These are phyloP conservation scores for Ptiloglossa arizonensis DNA, from an alignment of 1,140 invertebrate genomes.

Conservation along the genomic window DNA sequence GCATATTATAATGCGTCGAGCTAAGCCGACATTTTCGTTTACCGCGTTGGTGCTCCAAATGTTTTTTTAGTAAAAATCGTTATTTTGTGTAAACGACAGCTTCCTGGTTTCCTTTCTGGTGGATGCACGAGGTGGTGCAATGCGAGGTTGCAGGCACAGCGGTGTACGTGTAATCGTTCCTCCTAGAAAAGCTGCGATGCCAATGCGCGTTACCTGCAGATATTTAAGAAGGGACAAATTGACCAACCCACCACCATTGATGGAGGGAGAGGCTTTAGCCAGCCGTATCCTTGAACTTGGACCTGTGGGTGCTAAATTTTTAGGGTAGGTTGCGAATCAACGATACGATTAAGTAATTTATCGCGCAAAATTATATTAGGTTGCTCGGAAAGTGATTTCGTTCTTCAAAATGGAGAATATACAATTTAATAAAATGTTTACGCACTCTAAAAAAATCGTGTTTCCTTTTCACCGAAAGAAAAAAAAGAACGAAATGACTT, in stretches of 20 bases:
- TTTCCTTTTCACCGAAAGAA: too few relatives aligned
- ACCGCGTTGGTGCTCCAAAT: neutral
- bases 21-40: neutral
- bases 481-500: too few relatives aligned
- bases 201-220: conserved; percentile 96
- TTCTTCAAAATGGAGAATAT: too few relatives aligned
- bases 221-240: conserved; percentile 90
- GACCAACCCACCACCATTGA: conserved; percentile 94
- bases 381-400: too few relatives aligned
- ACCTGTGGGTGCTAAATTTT: conserved; percentile 96
- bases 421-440: too few relatives aligned
- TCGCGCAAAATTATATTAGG: too few relatives aligned
- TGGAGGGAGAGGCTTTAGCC: conserved; percentile 97
- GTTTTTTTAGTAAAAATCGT: neutral
- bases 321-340: conserved; percentile 86
- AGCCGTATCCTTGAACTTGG: conserved; percentile 96
- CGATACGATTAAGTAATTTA: too few relatives aligned
- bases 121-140: conserved; percentile 97
- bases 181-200: conserved; percentile 94
- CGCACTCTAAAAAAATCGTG: too few relatives aligned
- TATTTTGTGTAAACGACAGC: conserved; percentile 81
- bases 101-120: conserved; percentile 99
- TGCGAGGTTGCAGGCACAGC: conserved; percentile 97
- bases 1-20: conserved; percentile 3
- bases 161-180: conserved; percentile 97